Evolutionary conservation across 2,797 vertebrate genomes (phyloP).

Genomic region (Smutsia gigantea): DNA sequence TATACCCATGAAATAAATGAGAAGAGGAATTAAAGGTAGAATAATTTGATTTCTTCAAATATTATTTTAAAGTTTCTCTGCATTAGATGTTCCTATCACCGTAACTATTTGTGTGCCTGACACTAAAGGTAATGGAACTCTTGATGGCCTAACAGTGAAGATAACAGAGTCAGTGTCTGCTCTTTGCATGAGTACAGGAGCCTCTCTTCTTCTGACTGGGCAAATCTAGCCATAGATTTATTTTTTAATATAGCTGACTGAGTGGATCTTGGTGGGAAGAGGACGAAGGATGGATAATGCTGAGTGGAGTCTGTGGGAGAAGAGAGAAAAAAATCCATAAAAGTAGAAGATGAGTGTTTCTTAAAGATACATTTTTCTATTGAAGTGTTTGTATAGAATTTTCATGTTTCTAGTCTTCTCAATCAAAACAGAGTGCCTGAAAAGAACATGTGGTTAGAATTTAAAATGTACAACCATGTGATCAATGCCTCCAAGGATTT

Average conservation of each 20-base stretch:
- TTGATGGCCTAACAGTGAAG: neutral
- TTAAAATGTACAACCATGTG: neutral
- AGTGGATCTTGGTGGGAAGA: neutral
- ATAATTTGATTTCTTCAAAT: neutral
- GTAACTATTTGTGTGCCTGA: neutral
- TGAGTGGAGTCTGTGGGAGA: neutral
- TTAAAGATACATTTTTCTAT: neutral
- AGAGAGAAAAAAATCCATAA: neutral
- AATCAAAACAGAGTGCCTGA: neutral
- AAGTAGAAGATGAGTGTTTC: neutral
- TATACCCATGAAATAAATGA: neutral
- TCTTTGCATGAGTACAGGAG: neutral
- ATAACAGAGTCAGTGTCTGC: neutral
- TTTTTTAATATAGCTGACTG: neutral
- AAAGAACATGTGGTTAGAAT: neutral
- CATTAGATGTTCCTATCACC: neutral
- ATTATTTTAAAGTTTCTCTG: neutral
- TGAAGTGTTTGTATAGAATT: neutral
- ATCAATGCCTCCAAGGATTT: neutral
- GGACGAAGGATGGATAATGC: neutral
- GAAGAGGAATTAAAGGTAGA: neutral
- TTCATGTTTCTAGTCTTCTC: neutral
- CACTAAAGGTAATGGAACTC: neutral
- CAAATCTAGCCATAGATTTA: neutral
- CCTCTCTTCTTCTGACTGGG: neutral